Conservation (phyloP, 2,797 vertebrate species). For the Nannoperca obscura region DNA sequence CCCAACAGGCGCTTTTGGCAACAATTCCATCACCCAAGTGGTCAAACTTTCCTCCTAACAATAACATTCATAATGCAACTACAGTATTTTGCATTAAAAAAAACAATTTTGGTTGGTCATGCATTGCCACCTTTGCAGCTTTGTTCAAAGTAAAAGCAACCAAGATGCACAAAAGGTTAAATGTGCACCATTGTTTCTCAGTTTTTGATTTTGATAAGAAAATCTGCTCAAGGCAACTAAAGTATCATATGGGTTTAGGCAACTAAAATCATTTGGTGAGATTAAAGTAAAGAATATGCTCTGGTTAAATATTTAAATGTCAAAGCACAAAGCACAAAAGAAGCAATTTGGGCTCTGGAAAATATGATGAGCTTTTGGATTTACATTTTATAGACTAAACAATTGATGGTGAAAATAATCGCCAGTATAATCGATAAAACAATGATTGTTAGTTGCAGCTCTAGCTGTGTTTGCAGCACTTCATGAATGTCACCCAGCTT, state of each 20-base stretch:
- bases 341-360: too few species aligned
- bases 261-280: too few species aligned
- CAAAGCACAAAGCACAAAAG: too few species aligned
- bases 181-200: not conserved
- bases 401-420: too few species aligned
- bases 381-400: too few species aligned
- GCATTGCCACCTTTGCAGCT: not conserved
- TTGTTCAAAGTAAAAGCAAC: not conserved
- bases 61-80: not conserved
- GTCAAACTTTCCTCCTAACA: conserved; percentile 4
- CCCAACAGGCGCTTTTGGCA: conserved; percentile 32
- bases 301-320: too few species aligned
- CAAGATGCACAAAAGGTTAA: not conserved
- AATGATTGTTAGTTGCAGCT: too few species aligned
- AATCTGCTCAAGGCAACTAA: not conserved
- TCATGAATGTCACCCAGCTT: conserved; percentile 8
- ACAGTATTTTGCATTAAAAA: not conserved
- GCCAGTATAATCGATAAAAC: too few species aligned
- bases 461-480: not conserved
- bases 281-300: too few species aligned
- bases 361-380: too few species aligned
- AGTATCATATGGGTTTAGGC: not conserved
- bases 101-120: not conserved
- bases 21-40: conserved; percentile 27
- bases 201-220: not conserved